Base-by-base conservation (phyloP, 2,888 invertebrate genomes). In the Omphaloscelis lunosa region DNA sequence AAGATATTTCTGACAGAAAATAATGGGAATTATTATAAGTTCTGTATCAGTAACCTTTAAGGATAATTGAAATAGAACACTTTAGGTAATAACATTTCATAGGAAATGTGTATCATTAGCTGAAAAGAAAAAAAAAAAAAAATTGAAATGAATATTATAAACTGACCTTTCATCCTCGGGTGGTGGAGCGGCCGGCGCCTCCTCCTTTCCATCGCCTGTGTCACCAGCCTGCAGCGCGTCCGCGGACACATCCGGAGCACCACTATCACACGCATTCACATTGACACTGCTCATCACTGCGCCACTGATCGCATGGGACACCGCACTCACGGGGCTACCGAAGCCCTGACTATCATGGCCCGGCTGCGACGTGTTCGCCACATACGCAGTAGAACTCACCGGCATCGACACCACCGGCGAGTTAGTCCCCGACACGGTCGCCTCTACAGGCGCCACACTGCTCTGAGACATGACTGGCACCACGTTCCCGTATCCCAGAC, bases 381-480 rank as follows among this genome's bases (percentile, higher is more conserved):
- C 94, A 72, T 96, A 96, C 68, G 94, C 95, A 8, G 94, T 93
- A 27, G 96, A 96, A 86, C 88, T 96, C 73, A 95, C 96, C 34
- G 97, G 97, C 93, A 97, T 92, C 48, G 96, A 96, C 80, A 97
- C 97, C 59, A 97, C 96, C 12, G 97, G 97, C 6, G 97, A 97
- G 89, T 96, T 97, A 90, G 97, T 97, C 76, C 97, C 96, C 34
- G 97, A 97, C 56, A 97, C 97, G 2, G 96, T 92, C 11, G 95
- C 92, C 84, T 97, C 97, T 11, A 95, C 94, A 0, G 95, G 95
- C 58, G 96, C 95, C 29, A 96, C 96, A 86, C 93, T 97, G 89
- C 94, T 95, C 89, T 97, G 97, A n/a, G 97, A 96, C 96, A 97
- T 97, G 41, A 96, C 96, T 1, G 97, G 96, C 87, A 96, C 96